Conservation (phyloP, 1,140 invertebrate genomes). For the Asobara japonica region DNA sequence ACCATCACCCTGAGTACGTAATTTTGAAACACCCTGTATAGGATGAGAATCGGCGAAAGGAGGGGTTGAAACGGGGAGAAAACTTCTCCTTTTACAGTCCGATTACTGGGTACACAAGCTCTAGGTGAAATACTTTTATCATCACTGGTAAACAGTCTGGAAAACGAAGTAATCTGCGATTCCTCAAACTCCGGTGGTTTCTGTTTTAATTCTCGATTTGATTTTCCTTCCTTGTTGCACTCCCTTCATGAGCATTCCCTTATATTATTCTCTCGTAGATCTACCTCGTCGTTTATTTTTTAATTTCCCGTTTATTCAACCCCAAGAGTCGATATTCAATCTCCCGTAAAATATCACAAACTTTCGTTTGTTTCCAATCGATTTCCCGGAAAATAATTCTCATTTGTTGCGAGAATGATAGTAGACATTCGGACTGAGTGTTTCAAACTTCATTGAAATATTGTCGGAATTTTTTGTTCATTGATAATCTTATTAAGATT, state of each 20-base stretch:
- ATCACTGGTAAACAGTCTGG: constrained; percentile 43
- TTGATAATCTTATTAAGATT: no score
- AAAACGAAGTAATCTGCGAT: constrained; percentile 43
- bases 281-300: constrained; percentile 23
- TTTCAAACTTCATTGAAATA: background rate
- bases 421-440: background rate
- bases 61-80: constrained; percentile 12
- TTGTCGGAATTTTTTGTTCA: no score
- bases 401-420: background rate
- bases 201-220: constrained; percentile 16
- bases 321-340: background rate
- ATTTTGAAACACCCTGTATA: no score
- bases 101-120: constrained; percentile 9
- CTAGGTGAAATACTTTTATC: constrained; percentile 45
- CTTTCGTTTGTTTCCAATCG: constrained; percentile 22
- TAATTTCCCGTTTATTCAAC: constrained; percentile 4
- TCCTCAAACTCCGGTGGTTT: constrained; percentile 22
- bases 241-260: background rate
- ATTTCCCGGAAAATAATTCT: background rate
- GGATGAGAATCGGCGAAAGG: background rate
- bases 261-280: background rate
- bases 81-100: constrained; percentile 17
- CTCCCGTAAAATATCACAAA: background rate
- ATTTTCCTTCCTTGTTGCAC: constrained; percentile 10
- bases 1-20: no score